Evolutionary conservation across 2,113 vertebrate genomes (phyloP).

Genomic region (Nothoprocta perdicaria): DNA sequence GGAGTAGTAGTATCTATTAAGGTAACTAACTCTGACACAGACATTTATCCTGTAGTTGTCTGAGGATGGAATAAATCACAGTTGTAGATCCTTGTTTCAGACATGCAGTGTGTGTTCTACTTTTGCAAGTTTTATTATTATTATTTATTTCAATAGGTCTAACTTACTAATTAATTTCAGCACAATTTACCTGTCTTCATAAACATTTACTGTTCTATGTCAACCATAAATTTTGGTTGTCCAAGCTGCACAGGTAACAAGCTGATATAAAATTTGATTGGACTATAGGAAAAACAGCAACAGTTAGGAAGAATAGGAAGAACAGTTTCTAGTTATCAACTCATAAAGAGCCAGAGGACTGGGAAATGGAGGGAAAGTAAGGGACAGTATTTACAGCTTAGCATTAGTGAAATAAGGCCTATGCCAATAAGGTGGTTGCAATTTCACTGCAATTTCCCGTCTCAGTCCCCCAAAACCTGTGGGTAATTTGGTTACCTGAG

Average conservation of each 20-base stretch:
- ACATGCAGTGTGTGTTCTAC: not conserved
- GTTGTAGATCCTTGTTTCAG: not conserved
- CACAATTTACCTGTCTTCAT: not conserved
- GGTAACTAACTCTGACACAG: not conserved
- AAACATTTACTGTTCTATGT: not conserved
- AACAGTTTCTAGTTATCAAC: not conserved
- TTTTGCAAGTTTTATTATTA: not conserved
- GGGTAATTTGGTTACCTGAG: conserved; percentile 6
- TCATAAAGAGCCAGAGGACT: not conserved
- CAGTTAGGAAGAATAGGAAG: too few relatives aligned
- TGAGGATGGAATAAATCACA: not conserved
- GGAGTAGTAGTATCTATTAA: not conserved
- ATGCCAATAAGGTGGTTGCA: not conserved
- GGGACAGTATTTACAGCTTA: not conserved
- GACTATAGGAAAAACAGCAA: not conserved
- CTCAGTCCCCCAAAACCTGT: not conserved
- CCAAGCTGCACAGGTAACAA: not conserved
- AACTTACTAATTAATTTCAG: not conserved
- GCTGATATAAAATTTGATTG: conserved; percentile 9
- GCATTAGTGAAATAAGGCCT: not conserved
- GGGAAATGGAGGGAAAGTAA: not conserved
- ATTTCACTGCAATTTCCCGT: conserved; percentile 1
- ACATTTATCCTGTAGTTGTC: not conserved
- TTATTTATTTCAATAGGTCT: not conserved
- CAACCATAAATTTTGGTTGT: not conserved